phyloP scores from a whole-genome alignment of 2,113 vertebrate genomes.

The Mungos mungo region DNA sequence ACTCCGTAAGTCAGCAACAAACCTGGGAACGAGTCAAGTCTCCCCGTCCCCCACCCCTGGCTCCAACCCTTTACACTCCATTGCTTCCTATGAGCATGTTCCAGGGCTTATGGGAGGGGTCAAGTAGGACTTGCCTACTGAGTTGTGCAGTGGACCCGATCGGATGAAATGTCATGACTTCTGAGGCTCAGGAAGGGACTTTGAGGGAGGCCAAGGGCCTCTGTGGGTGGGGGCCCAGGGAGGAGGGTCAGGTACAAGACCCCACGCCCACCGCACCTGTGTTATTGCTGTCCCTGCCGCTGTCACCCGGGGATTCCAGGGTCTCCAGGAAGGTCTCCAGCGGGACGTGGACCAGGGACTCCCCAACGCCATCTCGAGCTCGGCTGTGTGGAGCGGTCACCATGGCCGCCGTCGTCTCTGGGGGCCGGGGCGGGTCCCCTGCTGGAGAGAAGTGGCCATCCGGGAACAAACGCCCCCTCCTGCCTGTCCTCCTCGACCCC shows the following conservation, averaged over 20 bases:
- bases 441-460: not conserved
- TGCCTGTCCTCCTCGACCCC: not conserved
- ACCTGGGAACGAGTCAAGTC: not conserved
- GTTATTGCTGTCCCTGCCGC: constrained; percentile 71
- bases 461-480: not conserved
- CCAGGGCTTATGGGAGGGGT: not conserved
- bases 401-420: constrained; percentile 73
- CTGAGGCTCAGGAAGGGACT: not conserved
- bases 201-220: not conserved
- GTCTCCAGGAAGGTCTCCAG: constrained; percentile 95
- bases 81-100: not conserved
- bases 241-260: not conserved
- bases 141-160: not conserved
- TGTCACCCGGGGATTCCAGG: constrained; percentile 85
- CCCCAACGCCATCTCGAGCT: constrained; percentile 88
- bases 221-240: not conserved
- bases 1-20: not conserved
- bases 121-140: not conserved
- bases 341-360: constrained; percentile 91
- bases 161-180: not conserved
- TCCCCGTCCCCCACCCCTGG: not conserved
- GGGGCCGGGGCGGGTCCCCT: constrained; percentile 79
- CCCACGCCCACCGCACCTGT: not conserved
- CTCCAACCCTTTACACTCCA: not conserved
- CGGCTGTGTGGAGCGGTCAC: constrained; percentile 84